Evolutionary conservation across 2,888 invertebrate genomes (phyloP), one percentile per base, ranked within the genome.

Genomic region (Cyrtodaria siliqua): DNA sequence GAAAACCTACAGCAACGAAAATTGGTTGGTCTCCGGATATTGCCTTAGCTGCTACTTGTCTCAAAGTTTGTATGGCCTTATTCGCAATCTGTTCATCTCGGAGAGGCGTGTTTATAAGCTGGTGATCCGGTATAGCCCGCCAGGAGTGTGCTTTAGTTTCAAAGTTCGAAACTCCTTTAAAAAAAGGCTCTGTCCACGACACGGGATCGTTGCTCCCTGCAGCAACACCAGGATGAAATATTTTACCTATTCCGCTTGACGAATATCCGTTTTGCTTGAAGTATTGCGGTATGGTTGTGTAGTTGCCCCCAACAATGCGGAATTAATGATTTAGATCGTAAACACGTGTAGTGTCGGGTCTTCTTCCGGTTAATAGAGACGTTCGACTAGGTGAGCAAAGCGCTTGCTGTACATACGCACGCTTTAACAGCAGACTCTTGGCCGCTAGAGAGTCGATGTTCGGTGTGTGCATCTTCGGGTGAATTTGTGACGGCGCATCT

Each of bases 1-100:
- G 96, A 90, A 96, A 97, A 0, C 97, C 97, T 84, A 97, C 95
- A 1, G 96, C 97, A 44, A 97, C 92, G 83, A 97, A 96, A 89
- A 95, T n/a, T 8, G 97, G 96, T 69, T 93, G 92, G 24, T 89
- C 85, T 12, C 72, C 74, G 0, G 55, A 60, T 14, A n/a, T 84
- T 12, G 71, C 71, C 6, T 52, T 60, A 14, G 64, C 56, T 6
- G 83, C 71, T 23, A 77, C 59, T 56, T 91, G 82, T 55, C 92
- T 91, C 14, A 97, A 88, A 89, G 96, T 95, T 33, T 94, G 90
- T 73, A 95, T 92, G 0, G 96, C 96, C 86, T 95, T 94, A 33
- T 95, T 89, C 2, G 96, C 91, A 3, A 95, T 95, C 92, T 97
- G 95, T 63, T 97, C 94, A 91, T 97, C 97, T 0, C 97, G 97